phyloP scores from a whole-genome alignment of 2,113 vertebrate species.

The Irena cyanogastra region DNA sequence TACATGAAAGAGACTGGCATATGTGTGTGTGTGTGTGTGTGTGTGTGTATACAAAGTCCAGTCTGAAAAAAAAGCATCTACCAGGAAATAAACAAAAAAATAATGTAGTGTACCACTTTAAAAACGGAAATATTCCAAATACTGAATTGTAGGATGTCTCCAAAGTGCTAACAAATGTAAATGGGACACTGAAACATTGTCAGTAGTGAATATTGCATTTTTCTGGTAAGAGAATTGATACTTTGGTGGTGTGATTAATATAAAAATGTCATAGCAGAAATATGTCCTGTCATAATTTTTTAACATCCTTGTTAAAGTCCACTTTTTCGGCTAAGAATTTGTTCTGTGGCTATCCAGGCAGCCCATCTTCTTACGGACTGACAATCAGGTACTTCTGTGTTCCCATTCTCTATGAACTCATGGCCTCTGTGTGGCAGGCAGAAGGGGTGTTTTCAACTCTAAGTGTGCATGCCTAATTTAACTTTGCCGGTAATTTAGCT shows the following conservation, averaged over 20 bases:
- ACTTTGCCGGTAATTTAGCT: conserved; percentile 49
- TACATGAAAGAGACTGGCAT: not conserved
- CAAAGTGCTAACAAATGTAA: not conserved
- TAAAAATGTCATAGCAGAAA: not conserved
- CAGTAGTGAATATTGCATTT: not conserved
- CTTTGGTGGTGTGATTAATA: not conserved
- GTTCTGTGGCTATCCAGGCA: not conserved
- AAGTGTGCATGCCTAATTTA: conserved; percentile 55
- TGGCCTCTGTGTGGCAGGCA: not conserved
- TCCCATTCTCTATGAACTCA: not conserved
- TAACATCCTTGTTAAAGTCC: not conserved
- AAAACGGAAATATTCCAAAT: not conserved
- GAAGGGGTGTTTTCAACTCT: conserved; percentile 12
- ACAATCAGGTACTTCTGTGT: not conserved
- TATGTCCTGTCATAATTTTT: not conserved
- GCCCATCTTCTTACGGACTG: not conserved
- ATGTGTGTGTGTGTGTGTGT: not conserved
- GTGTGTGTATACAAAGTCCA: not conserved
- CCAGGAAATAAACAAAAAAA: not conserved
- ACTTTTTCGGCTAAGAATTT: not conserved
- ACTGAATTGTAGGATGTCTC: not conserved
- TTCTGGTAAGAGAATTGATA: not conserved
- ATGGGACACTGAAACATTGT: not conserved
- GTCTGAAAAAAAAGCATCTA: not conserved
- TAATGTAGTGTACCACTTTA: not conserved